Base-by-base conservation (phyloP, 2,797 vertebrate species). In the Scyliorhinus canicula region DNA sequence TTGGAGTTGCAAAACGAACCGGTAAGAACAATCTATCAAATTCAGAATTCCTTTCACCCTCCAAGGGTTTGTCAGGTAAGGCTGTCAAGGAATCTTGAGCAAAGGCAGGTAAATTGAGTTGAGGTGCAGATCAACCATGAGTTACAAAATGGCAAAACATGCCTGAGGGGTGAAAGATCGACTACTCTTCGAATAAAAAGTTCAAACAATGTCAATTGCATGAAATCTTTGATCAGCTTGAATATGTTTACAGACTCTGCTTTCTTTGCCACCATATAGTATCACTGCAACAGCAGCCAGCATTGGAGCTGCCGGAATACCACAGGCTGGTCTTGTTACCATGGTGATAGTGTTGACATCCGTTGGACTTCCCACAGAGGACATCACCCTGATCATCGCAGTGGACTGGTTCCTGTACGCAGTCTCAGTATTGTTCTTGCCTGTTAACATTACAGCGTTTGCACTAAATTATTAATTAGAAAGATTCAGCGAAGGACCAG, bases 321-420 rank as follows among this genome's bases (percentile, higher is more conserved):
- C 99, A 96, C 99, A 99, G 97, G 99, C 99, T 93, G 99, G 99
- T 95, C 97, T 99, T 96, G 99, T 99, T 97, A 99, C 99, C 96
- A 99, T 99, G 99, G 98, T 99, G 96, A 99, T 99, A 31, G 99
- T 99, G 97, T 97, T 99, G 97, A 99, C 99, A 90, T 99, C 99
- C 0, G 98, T 99, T 47, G 99, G 99, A 97, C 98, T 99, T 97
- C 99, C 99, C 95, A 99, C 99, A 0, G 99, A 99, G 96, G 99
- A 99, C 96, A 99, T 99, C 96, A 98, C 99, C 0, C 97, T 99
- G 96, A 99, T 99, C 97, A 98, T 99, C 65, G 98, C 99, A 0
- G 99, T 99, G 97, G 99, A 99, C 97, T 99, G 99, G 99, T 99
- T 99, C 97, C 97, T 99, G 99, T 99, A 98, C 98, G 57, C 79